Base-by-base conservation (phyloP, 2,113 vertebrate genomes). In the Lepus europaeus region DNA sequence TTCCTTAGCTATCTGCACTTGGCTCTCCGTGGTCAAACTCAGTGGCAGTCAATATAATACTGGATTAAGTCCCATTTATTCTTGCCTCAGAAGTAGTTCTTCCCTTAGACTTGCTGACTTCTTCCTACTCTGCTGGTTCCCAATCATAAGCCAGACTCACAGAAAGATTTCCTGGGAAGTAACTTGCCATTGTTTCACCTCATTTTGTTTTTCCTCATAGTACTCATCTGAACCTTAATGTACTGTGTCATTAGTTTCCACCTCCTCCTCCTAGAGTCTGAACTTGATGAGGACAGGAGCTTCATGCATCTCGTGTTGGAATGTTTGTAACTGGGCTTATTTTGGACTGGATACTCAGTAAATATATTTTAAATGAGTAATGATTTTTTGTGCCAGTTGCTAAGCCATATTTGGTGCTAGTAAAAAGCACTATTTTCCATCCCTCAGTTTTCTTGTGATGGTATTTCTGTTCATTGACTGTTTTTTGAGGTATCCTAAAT, bases 21-120 rank as follows among this genome's bases (percentile, higher is more conserved):
- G 20, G 6, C 2, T 68, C 53, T 9, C 36, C 14, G 0, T 33
- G 6, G 14, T 25, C 33, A 80, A 17, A 31, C 10, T 17, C 20
- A 9, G 0, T 45, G 19, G 23, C 25, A 9, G 36, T 88, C 51
- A 9, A 61, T 53, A 19, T 9, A n/a, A 3, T 63, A 17, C 36
- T 29, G 0, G 51, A 22, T 12, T 13, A 39, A 80, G 12, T 36
- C 9, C 10, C 0, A 68, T 83, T 64, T 45, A 20, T 9, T 14
- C 19, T 31, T 59, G 61, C 33, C 13, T 53, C 49, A n/a, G 23
- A 56, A 39, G 51, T 6, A 20, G 11, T 22, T 56, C 1, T 69
- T 14, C 29, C 23, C 13, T 74, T 10, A 2, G 17, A 5, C 20
- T 56, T 9, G 22, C 61, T 20, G 1, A 19, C 19, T 83, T 25